These are phyloP conservation scores for Sciurus vulgaris DNA, from an alignment of 2,797 vertebrate species.

Conservation along the genomic window DNA sequence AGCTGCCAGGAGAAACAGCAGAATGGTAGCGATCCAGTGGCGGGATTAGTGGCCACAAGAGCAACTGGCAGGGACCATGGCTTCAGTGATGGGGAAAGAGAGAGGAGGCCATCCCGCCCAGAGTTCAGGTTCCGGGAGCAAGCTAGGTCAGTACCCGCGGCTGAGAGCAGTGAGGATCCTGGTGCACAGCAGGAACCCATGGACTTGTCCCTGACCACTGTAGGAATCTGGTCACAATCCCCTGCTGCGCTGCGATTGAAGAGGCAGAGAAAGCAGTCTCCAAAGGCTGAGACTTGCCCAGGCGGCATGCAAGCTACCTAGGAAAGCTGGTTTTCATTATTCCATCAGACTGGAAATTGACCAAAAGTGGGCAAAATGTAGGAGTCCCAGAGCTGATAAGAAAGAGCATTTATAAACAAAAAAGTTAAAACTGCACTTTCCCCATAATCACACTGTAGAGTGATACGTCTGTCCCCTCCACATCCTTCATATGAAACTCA, in stretches of 20 bases:
- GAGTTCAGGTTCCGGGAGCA: neutral
- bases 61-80: neutral
- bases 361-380: neutral
- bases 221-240: neutral
- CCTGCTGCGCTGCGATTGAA: neutral
- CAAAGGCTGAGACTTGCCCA: neutral
- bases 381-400: neutral
- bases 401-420: constrained; percentile 38
- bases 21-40: neutral
- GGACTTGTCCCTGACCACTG: neutral
- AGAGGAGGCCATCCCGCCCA: neutral
- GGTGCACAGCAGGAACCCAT: neutral
- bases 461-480: neutral
- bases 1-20: neutral
- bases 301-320: neutral
- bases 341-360: constrained; percentile 1
- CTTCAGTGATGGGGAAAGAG: neutral
- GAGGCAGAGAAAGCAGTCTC: neutral
- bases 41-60: neutral
- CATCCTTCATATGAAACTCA: neutral
- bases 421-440: neutral
- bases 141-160: neutral
- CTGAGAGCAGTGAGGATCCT: neutral
- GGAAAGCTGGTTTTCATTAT: neutral
- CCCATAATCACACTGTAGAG: neutral